These are phyloP conservation scores for Clarias gariepinus DNA, from an alignment of 2,113 vertebrate species.

Conservation along the genomic window DNA sequence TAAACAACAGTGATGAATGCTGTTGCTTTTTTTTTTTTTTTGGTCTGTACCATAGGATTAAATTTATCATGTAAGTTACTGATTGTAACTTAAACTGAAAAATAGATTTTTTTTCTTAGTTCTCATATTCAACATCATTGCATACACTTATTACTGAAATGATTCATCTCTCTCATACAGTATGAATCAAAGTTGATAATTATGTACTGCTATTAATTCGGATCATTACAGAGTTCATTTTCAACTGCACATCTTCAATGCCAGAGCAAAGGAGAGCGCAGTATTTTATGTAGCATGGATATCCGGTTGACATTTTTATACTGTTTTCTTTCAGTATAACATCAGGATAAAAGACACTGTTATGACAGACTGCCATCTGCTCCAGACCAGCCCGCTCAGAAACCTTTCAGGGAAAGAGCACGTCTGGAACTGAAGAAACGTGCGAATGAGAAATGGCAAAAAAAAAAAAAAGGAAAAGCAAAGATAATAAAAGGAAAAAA, in stretches of 20 bases:
- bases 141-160: background rate
- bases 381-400: constrained; percentile 14
- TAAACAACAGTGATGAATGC: background rate
- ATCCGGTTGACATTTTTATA: constrained; percentile 27
- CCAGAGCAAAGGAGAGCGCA: background rate
- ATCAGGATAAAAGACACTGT: constrained; percentile 20
- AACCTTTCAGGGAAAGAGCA: constrained; percentile 2
- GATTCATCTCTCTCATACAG: constrained; percentile 24
- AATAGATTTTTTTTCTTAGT: background rate
- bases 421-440: background rate
- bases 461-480: background rate
- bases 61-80: background rate
- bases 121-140: background rate
- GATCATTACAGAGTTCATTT: constrained; percentile 40
- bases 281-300: background rate
- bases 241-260: constrained; percentile 22
- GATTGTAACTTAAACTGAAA: background rate
- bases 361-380: constrained; percentile 45
- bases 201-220: constrained; percentile 7
- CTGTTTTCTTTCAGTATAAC: constrained; percentile 12
- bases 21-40: background rate
- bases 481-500: background rate
- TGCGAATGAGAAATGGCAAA: background rate
- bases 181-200: constrained; percentile 8
- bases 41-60: background rate